Conservation (phyloP, 1,140 invertebrate genomes). For the Medauroidea extradentata region DNA sequence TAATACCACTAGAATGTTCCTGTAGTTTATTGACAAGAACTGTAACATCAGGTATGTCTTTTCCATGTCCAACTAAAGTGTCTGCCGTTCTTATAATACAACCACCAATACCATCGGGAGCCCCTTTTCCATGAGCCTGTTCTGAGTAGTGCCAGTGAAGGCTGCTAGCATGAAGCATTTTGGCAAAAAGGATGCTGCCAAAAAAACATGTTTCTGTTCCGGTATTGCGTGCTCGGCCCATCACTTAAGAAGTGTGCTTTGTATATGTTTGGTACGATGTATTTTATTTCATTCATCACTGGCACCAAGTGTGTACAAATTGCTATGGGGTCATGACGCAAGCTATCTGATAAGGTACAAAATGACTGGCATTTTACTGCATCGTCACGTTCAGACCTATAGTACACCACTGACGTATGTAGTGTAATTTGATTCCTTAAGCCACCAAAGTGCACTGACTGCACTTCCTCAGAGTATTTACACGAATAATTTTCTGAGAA, state of each 20-base stretch:
- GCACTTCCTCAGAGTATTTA: conserved; percentile 13
- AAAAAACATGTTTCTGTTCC: background rate
- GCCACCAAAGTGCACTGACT: conserved; percentile 16
- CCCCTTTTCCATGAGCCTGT: background rate
- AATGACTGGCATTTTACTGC: conserved; percentile 13
- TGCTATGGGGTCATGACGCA: conserved; percentile 20
- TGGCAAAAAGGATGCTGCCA: background rate
- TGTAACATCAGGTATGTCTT: too few species aligned
- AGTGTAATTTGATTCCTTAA: conserved; percentile 12
- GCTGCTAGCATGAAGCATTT: background rate
- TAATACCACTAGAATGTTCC: too few species aligned
- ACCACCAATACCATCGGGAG: background rate
- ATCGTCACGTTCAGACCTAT: background rate
- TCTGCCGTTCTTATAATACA: background rate
- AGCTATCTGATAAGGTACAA: conserved; percentile 18
- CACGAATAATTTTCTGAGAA: conserved; percentile 15
- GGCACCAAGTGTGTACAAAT: conserved; percentile 20
- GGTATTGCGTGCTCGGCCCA: background rate
- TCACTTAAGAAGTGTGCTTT: background rate
- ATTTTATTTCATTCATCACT: conserved; percentile 8
- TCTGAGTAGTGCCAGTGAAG: background rate
- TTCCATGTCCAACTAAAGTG: background rate
- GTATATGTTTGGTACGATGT: background rate
- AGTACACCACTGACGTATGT: conserved; percentile 6
- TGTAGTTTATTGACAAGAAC: too few species aligned